Base-by-base conservation (phyloP, 2,113 vertebrate species). In the Philantomba maxwellii region DNA sequence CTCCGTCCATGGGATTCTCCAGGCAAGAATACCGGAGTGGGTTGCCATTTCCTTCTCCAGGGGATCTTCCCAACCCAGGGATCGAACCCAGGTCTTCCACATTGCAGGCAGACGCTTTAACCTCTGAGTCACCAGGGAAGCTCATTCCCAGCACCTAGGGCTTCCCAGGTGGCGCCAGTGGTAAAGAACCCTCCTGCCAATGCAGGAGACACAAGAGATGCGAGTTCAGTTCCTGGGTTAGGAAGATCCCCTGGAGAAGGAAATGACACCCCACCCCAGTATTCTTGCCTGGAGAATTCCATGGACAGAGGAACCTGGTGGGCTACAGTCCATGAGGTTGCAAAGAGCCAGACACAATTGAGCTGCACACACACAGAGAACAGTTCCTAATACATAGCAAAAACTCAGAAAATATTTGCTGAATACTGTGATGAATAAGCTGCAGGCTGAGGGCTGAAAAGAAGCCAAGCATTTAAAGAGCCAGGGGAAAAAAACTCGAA, bases 371-470 rank as follows among this genome's bases (percentile, higher is more conserved):
- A 70, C 64, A 21, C 17, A 70, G n/a, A 36, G 11, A 91, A 91
- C 66, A 93, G 89, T 87, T 94, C 43, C 89, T 87, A 91, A 92
- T 73, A 95, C 80, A 96, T 4, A 89, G 39, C 26, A 91, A 62
- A 91, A 62, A 57, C 78, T 80, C 86, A 49, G 43, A 77, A 89
- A 89, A 92, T 84, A 57, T 45, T 95, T 94, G 60, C 70, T 82
- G 49, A 93, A 87, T 88, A 77, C 14, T 78, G 57, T 81, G 87
- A 96, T 77, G 82, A 90, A 64, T 75, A 82, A 93, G 21, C 60
- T 64, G 53, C 88, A 75, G 64, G 43, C 36, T 57, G 64, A 96
- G 39, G 55, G 53, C n/a, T 60, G 55, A 70, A 78, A 83, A 57
- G 88, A 60, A 94, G 58, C 30, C 49, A 91, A 82, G 13, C 16